Evolutionary conservation across 1,140 invertebrate genomes (phyloP).

Genomic region (Scaptomyza hsui): DNA sequence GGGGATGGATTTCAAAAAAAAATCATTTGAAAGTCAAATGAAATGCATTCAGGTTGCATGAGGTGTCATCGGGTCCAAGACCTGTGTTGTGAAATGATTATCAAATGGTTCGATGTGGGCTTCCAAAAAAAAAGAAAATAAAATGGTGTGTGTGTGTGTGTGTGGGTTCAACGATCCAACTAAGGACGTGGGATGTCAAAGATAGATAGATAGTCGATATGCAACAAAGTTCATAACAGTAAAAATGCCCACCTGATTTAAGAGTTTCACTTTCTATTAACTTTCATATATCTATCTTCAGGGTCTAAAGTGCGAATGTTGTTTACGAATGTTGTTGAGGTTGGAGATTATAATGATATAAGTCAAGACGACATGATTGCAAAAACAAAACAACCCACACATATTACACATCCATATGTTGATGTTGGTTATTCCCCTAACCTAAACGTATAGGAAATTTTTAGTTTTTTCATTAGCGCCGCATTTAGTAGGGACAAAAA

Average conservation of each 20-base stretch:
- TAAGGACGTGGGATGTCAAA: neutral
- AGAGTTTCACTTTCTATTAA: neutral
- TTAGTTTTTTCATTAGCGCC: constrained; percentile 62
- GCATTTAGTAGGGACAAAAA: constrained; percentile 13
- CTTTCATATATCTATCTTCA: neutral
- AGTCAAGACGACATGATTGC: neutral
- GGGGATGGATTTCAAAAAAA: neutral
- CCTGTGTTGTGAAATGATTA: constrained; percentile 12
- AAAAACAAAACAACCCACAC: neutral
- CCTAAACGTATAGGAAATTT: neutral
- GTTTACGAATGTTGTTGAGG: neutral
- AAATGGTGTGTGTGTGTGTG: no score
- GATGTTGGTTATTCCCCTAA: neutral
- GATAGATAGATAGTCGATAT: no score
- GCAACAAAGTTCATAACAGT: neutral
- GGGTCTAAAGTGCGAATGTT: neutral
- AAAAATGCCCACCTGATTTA: neutral
- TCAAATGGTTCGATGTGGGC: constrained; percentile 3
- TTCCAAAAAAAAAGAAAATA: neutral
- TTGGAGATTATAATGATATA: neutral
- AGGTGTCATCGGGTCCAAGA: neutral
- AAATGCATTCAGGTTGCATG: constrained; percentile 17
- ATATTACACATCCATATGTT: neutral
- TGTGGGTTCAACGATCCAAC: neutral
- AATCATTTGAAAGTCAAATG: constrained; percentile 18